Conservation (phyloP, 2,113 vertebrate genomes). For the Nibea albiflora region DNA sequence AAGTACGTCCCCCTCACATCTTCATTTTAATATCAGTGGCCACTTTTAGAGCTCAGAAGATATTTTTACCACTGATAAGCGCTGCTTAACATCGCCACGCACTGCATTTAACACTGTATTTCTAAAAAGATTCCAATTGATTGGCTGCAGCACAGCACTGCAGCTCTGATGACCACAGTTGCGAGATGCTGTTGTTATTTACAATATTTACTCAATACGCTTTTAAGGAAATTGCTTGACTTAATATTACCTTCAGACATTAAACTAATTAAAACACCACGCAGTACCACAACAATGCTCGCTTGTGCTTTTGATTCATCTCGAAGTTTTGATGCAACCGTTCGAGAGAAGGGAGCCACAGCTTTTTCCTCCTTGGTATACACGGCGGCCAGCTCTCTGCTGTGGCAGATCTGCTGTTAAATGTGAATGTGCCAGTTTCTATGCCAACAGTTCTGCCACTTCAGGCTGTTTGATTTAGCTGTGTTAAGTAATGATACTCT, state of each 20-base stretch:
- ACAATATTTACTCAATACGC: slow-evolving; percentile 38
- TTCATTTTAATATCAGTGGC: not conserved
- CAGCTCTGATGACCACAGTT: slow-evolving; percentile 8
- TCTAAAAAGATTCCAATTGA: slow-evolving; percentile 18
- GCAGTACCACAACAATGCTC: slow-evolving; percentile 1
- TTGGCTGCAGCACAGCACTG: slow-evolving; percentile 21
- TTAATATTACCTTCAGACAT: slow-evolving; percentile 41
- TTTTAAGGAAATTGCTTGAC: slow-evolving; percentile 52
- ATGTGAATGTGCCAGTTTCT: slow-evolving; percentile 66
- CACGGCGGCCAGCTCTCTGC: slow-evolving; percentile 45
- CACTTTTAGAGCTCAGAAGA: not conserved
- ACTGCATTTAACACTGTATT: not conserved
- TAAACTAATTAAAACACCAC: slow-evolving; percentile 53
- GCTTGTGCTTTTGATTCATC: slow-evolving; percentile 23
- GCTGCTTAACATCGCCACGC: not conserved
- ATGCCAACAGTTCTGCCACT: slow-evolving; percentile 77
- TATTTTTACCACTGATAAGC: not conserved
- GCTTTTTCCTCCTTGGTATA: slow-evolving; percentile 29
- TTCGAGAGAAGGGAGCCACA: slow-evolving; percentile 29
- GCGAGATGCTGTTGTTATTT: slow-evolving; percentile 33
- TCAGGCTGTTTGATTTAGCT: slow-evolving; percentile 69
- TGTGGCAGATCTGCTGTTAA: slow-evolving; percentile 62
- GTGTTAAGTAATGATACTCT: slow-evolving; percentile 64
- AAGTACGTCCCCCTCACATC: slow-evolving; percentile 80
- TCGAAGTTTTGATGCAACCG: slow-evolving; percentile 43